These are phyloP conservation scores for Magallana angulata DNA, from an alignment of 1,140 invertebrate genomes.

Conservation along the genomic window DNA sequence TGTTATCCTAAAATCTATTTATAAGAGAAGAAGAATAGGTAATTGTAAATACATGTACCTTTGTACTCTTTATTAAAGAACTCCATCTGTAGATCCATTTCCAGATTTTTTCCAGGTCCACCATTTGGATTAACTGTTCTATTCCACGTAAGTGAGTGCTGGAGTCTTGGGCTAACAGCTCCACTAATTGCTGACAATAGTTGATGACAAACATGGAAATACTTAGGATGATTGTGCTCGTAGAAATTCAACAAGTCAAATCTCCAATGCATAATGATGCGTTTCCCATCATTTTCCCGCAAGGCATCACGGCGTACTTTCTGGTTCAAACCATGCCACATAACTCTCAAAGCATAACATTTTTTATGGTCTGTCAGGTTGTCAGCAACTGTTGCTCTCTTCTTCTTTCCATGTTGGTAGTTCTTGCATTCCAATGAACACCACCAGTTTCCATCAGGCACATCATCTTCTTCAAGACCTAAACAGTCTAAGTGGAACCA, in stretches of 20 bases:
- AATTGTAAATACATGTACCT: slow-evolving; percentile 13
- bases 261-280: slow-evolving; percentile 47
- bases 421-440: too few species aligned
- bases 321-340: not conserved
- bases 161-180: slow-evolving; percentile 38
- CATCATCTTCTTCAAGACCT: not conserved
- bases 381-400: too few species aligned
- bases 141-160: slow-evolving; percentile 43
- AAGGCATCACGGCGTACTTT: slow-evolving; percentile 38
- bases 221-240: slow-evolving; percentile 50
- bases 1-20: not conserved
- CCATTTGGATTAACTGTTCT: slow-evolving; percentile 53
- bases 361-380: too few species aligned
- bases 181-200: slow-evolving; percentile 45
- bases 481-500: slow-evolving; percentile 41
- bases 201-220: slow-evolving; percentile 37
- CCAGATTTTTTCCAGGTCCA: slow-evolving; percentile 45
- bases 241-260: slow-evolving; percentile 38
- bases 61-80: slow-evolving; percentile 47
- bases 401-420: too few species aligned
- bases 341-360: not conserved
- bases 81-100: slow-evolving; percentile 54
- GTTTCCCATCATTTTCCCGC: slow-evolving; percentile 45
- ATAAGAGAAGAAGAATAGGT: not conserved
- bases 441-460: not conserved